phyloP scores from a whole-genome alignment of 1,140 invertebrate species.

The Bombus confusus region DNA sequence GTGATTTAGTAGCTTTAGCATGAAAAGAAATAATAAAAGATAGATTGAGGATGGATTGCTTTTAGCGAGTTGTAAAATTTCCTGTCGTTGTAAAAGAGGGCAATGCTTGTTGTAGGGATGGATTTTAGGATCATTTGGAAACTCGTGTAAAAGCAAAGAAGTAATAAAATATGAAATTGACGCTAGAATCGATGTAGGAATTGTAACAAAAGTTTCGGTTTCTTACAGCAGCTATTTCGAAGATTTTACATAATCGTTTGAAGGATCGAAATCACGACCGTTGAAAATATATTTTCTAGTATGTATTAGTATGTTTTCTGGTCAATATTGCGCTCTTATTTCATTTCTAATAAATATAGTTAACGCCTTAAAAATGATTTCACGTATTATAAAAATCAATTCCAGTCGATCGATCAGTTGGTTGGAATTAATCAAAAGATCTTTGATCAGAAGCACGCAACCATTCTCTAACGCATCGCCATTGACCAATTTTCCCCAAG shows the following conservation, averaged over 20 bases:
- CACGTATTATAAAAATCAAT: not conserved
- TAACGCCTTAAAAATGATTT: not conserved
- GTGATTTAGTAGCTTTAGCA: not conserved
- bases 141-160: too few species aligned
- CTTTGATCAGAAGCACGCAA: not conserved
- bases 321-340: not conserved
- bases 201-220: not conserved
- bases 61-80: too few species aligned
- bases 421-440: not conserved
- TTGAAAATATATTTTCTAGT: too few species aligned
- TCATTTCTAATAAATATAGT: not conserved
- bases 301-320: not conserved
- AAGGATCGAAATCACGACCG: too few species aligned
- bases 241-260: too few species aligned
- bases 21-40: not conserved
- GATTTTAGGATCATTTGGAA: too few species aligned
- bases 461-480: too few species aligned
- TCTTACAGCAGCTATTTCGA: not conserved
- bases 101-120: too few species aligned
- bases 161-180: too few species aligned
- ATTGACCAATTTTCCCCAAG: not conserved
- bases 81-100: too few species aligned
- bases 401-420: not conserved
- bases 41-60: not conserved
- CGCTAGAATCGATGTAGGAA: too few species aligned